Evolutionary conservation across 1,140 invertebrate genomes (phyloP), one percentile per base, ranked within the genome.

Genomic region (Bicyclus anynana): DNA sequence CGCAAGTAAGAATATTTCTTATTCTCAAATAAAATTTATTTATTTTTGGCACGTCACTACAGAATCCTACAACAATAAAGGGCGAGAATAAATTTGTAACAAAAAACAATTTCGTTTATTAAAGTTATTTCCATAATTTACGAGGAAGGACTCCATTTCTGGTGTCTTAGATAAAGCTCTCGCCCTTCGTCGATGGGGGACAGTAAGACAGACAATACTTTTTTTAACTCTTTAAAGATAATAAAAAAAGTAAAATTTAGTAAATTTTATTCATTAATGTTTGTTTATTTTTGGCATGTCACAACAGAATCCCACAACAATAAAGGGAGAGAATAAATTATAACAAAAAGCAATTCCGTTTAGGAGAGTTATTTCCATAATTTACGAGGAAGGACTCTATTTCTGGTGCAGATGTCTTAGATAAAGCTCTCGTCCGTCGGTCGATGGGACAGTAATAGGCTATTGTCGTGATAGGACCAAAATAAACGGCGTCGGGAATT

Each of bases 381-480:
- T 51, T 52, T 47, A 46, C 48, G 40, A 58, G 40, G 18, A 29
- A 59, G 29, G 27, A 52, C 26, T 53, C 56, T 59, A 59, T 59
- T 59, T 53, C 53, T 38, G 35, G 56, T 47, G 17, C 46, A 56
- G 62, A 65, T 65, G 53, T 52, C 48, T 59, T 55, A 64, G 55
- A 64, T 64, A 64, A 64, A 64, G 55, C 55, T 55, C 55, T 26
- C 62, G 55, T 64, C 52, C 47, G 51, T 53, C 60, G 48, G 16
- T 26, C 40, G 59, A 54, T 62, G 54, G 46, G 59, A 62, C 63
- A 56, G 38, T 63, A 60, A 67, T 63, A 63, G 65, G 53, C 57
- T 56, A 67, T 67, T 67, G 61, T 67, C 49, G 55, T 62, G 65
- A 67, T 67, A 67, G 56, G 50, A 63, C 56, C 40, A 48, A 67